These are phyloP conservation scores for Cephus spinipes DNA, from an alignment of 2,888 invertebrate species.

Conservation along the genomic window DNA sequence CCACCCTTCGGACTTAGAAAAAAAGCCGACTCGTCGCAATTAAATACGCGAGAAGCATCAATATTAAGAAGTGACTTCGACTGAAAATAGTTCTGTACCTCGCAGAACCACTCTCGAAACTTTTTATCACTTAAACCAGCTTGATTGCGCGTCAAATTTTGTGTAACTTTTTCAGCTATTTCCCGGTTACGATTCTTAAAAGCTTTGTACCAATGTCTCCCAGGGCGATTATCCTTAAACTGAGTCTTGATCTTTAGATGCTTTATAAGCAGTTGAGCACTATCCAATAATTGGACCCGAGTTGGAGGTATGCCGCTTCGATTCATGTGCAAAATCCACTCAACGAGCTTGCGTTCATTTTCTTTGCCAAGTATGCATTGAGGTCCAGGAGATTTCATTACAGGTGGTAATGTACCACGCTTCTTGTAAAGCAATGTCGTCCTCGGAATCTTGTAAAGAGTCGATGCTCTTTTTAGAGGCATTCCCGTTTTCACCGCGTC, in stretches of 20 bases:
- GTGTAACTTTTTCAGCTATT: conserved; percentile 35
- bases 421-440: conserved; percentile 31
- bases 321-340: conserved; percentile 32
- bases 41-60: conserved; percentile 39
- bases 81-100: conserved; percentile 43
- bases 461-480: too few relatives aligned
- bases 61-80: conserved; percentile 30
- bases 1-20: conserved; percentile 43
- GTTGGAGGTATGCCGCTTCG: conserved; percentile 33
- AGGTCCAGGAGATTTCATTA: conserved; percentile 24
- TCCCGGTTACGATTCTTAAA: conserved; percentile 54
- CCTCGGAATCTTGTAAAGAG: conserved; percentile 21
- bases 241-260: conserved; percentile 26
- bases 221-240: too few relatives aligned
- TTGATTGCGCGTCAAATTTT: neutral
- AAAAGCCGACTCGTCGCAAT: conserved; percentile 48
- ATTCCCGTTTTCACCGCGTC: too few relatives aligned
- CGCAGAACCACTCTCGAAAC: conserved; percentile 48
- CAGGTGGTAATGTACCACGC: neutral
- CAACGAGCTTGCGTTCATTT: conserved; percentile 31
- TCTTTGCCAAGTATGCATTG: conserved; percentile 29
- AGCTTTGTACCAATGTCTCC: conserved; percentile 51
- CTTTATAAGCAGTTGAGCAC: conserved; percentile 28
- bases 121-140: conserved; percentile 17
- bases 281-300: conserved; percentile 31